These are phyloP conservation scores for Eupithecia pulchellata DNA, from an alignment of 2,888 invertebrate genomes.

Conservation along the genomic window DNA sequence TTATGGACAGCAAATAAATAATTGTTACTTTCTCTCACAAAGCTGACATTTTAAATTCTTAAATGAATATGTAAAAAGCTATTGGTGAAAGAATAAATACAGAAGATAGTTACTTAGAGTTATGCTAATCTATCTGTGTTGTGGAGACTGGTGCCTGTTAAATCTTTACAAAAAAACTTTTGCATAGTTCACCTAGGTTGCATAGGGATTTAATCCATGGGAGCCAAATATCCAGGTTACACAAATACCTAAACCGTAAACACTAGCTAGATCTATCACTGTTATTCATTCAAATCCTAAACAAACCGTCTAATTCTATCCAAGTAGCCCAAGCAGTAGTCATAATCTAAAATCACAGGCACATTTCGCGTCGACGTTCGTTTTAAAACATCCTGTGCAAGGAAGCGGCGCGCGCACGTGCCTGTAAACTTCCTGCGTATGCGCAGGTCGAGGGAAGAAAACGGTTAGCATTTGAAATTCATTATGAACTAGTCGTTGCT, in stretches of 20 bases:
- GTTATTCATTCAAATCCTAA: slow-evolving; percentile 3
- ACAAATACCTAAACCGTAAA: neutral
- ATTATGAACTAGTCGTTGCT: neutral
- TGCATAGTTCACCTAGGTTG: no score
- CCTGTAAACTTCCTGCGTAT: slow-evolving; percentile 75
- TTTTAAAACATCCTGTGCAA: slow-evolving; percentile 83
- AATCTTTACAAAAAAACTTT: no score
- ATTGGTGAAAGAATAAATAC: no score
- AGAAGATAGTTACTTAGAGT: no score
- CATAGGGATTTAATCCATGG: no score
- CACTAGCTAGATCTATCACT: slow-evolving; percentile 8
- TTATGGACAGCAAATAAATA: neutral
- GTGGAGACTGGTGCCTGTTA: no score
- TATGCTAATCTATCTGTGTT: no score
- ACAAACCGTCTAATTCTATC: slow-evolving; percentile 11
- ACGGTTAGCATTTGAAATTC: slow-evolving; percentile 17
- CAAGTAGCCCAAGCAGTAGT: neutral
- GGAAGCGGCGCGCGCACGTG: slow-evolving; percentile 79
- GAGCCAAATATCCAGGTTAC: neutral
- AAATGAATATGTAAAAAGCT: no score
- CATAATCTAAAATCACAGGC: slow-evolving; percentile 31
- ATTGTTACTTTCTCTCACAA: no score
- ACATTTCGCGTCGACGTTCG: slow-evolving; percentile 51
- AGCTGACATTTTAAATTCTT: no score
- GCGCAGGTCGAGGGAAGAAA: slow-evolving; percentile 6